Evolutionary conservation across 2,888 invertebrate species (phyloP), one percentile per base, ranked within the genome.

Genomic region (Drosophila prostipennis): DNA sequence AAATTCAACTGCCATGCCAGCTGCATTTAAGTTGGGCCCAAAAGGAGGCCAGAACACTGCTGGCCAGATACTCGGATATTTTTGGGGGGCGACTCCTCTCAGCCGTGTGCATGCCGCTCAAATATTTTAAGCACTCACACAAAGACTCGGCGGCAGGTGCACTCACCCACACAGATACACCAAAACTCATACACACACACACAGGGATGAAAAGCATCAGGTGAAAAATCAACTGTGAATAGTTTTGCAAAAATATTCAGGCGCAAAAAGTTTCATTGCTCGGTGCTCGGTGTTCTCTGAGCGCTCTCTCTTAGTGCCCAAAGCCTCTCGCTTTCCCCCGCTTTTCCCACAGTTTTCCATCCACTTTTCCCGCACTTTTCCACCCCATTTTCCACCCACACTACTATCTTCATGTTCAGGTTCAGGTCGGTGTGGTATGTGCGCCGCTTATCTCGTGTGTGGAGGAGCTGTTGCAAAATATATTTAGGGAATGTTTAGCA

Each of bases 181-280:
- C 11, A 2, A 26, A 51, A 55, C 46, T 61, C 19, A 36, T 36
- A 37, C 52, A 49, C 49, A 49, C 52, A 58, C 46, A 46, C n/a
- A 59, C 32, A 53, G 36, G 63, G 48, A 56, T 77, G 86, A 78
- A 87, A 75, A 88, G 89, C 85, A 85, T 89, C 85, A 85, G 85
- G 89, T 85, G 85, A 85, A 85, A 89, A 89, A 85, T 85, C 85
- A 89, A 89, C 85, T 89, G 85, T 89, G 87, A 85, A 89, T 89
- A 85, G 85, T 81, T 89, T 84, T 72, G 68, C 57, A 77, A 88
- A 84, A 86, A 87, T 84, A 78, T 89, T 78, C 87, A 78, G 79
- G 89, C 86, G 85, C 81, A 88, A 81, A 85, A 85, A 85, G 79
- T 85, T 85, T 85, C 82, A 88, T 85, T 84, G 82, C 84, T 59